Percentiles rank a stretch among this genome's conserved stretches.
These are phyloP conservation scores for Falco berigora DNA, from an alignment of 2,797 vertebrate genomes.

Conservation along the genomic window DNA sequence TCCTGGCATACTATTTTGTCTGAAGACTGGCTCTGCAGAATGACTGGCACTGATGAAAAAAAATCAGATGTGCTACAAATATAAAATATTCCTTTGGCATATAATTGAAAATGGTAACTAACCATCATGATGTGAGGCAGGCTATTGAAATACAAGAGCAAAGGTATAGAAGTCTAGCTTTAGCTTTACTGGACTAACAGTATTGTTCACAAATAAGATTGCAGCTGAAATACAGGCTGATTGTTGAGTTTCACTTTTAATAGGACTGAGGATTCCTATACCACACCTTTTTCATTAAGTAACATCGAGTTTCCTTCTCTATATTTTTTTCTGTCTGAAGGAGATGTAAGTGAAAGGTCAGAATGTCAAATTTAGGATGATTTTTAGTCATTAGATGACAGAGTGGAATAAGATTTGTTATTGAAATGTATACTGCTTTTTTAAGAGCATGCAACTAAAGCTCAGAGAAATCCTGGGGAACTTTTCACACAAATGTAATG, in stretches of 20 bases:
- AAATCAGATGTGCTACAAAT: slow-evolving; percentile 13
- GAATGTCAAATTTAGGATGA: neutral
- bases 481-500: neutral
- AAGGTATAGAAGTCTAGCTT: neutral
- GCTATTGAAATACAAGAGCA: neutral
- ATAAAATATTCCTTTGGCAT: neutral
- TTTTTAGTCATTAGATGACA: neutral
- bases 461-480: neutral
- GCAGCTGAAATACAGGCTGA: neutral
- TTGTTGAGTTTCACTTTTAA: neutral
- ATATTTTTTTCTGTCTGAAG: neutral
- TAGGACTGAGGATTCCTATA: neutral
- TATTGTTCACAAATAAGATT: neutral
- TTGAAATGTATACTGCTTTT: neutral
- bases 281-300: neutral
- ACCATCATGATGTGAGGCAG: neutral
- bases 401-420: neutral
- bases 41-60: neutral
- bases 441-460: neutral
- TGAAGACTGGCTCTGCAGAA: slow-evolving; percentile 7
- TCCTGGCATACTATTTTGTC: slow-evolving; percentile 14
- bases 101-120: neutral
- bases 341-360: neutral
- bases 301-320: neutral
- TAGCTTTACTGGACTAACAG: neutral